These are phyloP conservation scores for Chloromyia formosa DNA, from an alignment of 2,888 invertebrate genomes.

Conservation along the genomic window DNA sequence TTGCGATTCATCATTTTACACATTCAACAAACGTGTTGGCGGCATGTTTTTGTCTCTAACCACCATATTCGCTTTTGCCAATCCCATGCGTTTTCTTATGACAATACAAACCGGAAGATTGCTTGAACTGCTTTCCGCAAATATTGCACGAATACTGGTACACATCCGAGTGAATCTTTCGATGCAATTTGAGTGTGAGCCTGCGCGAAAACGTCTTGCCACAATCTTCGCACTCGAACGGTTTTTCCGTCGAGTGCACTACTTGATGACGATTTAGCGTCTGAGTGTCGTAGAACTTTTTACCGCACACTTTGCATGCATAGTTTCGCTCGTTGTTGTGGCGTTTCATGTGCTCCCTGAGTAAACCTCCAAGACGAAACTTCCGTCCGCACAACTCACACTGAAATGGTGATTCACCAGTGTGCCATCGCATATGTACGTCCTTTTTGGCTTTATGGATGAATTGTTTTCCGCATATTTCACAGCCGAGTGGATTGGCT, in stretches of 20 bases:
- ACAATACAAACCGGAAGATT: slow-evolving; percentile 49
- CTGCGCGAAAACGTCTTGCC: slow-evolving; percentile 41
- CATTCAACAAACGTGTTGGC: too few species aligned
- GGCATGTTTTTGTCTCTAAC: too few species aligned
- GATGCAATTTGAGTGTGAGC: slow-evolving; percentile 67
- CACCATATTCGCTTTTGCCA: too few species aligned
- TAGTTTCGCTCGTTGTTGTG: slow-evolving; percentile 52
- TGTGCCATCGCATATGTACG: slow-evolving; percentile 62
- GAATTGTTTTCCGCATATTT: slow-evolving; percentile 49
- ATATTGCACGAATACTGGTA: slow-evolving; percentile 51
- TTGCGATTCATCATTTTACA: too few species aligned
- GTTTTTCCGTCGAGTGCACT: slow-evolving; percentile 48
- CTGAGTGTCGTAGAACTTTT: slow-evolving; percentile 45
- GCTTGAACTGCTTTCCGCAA: slow-evolving; percentile 52
- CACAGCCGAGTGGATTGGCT: slow-evolving; percentile 8
- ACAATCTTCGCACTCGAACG: slow-evolving; percentile 49
- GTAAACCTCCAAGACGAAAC: slow-evolving; percentile 48
- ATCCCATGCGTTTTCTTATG: slow-evolving; percentile 38
- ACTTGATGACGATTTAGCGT: slow-evolving; percentile 49
- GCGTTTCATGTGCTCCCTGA: slow-evolving; percentile 46
- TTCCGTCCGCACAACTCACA: slow-evolving; percentile 48
- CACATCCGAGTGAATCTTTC: slow-evolving; percentile 60
- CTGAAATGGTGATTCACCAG: slow-evolving; percentile 49
- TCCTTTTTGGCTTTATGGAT: slow-evolving; percentile 46
- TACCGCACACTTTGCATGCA: slow-evolving; percentile 50